phyloP scores from a whole-genome alignment of 2,888 invertebrate species.

The Netelia inedita region DNA sequence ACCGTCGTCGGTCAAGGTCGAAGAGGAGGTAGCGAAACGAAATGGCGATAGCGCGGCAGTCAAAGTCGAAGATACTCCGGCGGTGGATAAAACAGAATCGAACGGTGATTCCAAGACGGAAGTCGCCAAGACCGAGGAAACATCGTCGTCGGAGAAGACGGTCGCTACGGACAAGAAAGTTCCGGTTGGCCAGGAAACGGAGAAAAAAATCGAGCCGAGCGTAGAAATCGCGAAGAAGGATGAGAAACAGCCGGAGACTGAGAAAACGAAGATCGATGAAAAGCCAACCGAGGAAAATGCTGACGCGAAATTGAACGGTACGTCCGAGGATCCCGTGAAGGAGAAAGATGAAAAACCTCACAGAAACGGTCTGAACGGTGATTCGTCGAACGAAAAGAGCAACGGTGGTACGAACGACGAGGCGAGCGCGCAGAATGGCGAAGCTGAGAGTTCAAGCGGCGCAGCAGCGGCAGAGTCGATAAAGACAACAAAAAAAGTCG shows the following conservation, averaged over 20 bases:
- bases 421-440: constrained; percentile 75
- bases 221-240: constrained; percentile 71
- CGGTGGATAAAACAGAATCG: constrained; percentile 65
- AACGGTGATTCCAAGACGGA: constrained; percentile 68
- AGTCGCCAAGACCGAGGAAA: constrained; percentile 47
- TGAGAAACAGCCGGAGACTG: constrained; percentile 51
- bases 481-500: constrained; percentile 83
- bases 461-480: constrained; percentile 77
- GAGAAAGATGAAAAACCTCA: constrained; percentile 78
- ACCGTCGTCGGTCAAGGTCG: constrained; percentile 63
- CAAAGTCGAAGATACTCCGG: constrained; percentile 62
- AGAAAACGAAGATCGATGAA: constrained; percentile 49
- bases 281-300: constrained; percentile 60
- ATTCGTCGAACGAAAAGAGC: constrained; percentile 74
- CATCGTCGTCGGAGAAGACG: background rate
- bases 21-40: constrained; percentile 67
- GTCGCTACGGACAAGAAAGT: constrained; percentile 41
- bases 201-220: constrained; percentile 67
- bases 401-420: constrained; percentile 72
- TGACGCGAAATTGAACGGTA: constrained; percentile 65
- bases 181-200: constrained; percentile 43
- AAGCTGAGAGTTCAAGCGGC: constrained; percentile 75
- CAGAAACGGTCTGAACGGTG: constrained; percentile 81
- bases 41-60: constrained; percentile 71
- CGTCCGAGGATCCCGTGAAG: constrained; percentile 54